These are phyloP conservation scores for Periparus ater DNA, from an alignment of 2,797 vertebrate species.

Conservation along the genomic window DNA sequence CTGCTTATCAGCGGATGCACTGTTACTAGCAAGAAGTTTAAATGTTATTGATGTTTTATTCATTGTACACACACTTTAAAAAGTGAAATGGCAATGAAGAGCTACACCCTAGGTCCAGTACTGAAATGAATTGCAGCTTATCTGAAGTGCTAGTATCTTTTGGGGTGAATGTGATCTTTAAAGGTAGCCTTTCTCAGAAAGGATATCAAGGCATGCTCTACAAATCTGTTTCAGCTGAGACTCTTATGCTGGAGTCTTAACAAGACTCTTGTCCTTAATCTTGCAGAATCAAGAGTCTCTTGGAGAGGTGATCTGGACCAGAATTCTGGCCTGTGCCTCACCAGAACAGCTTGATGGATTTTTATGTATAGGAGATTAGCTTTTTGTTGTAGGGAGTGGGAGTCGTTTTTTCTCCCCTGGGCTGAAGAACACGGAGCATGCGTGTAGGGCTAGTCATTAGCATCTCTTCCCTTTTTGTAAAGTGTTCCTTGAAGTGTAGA, in stretches of 20 bases:
- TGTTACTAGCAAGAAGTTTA: not conserved
- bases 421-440: not conserved
- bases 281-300: not conserved
- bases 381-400: not conserved
- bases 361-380: not conserved
- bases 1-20: not conserved
- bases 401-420: not conserved
- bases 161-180: not conserved
- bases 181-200: not conserved
- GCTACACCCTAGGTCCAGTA: not conserved
- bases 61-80: not conserved
- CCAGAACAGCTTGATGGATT: not conserved
- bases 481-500: not conserved
- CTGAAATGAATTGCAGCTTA: not conserved
- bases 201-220: not conserved
- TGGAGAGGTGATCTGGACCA: not conserved
- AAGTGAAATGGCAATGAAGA: not conserved
- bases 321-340: not conserved
- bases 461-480: not conserved
- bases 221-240: not conserved
- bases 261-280: not conserved
- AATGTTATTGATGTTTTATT: not conserved
- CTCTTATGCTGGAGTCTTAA: not conserved
- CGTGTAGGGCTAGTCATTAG: not conserved
- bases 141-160: not conserved